Evolutionary conservation across 92 coral and sea anemone species (phyloP), one percentile per base, ranked within the genome.

Genomic region (Virgularia gustaviana): DNA sequence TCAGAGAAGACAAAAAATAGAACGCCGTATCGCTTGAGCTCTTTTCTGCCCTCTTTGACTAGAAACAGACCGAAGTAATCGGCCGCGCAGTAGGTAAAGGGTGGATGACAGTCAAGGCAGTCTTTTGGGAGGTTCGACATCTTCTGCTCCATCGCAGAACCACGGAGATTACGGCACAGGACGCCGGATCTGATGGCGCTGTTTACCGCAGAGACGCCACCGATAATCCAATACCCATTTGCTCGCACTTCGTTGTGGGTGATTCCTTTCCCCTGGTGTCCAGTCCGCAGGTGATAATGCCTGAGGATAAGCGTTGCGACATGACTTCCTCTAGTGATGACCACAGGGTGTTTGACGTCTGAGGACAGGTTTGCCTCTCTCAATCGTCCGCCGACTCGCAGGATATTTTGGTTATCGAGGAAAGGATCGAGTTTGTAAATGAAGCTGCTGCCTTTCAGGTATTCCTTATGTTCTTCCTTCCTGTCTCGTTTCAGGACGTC

Each of bases 341-440:
- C 28, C 1, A 51, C 28, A 2, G 24, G 2, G 12, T 1, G 28
- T 10, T 51, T 51, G 12, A 22, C 29, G 28, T 51, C 28, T 32
- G 22, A 27, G 57, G 6, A 22, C 12, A 51, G 57, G 28, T 51
- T 51, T 9, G 57, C 57, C 28, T 32, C 28, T 2, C 57, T 27
- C 8, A 51, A 51, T 22, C 57, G 55, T 16, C 55, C 55, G 23
- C 55, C 55, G n/a, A 47, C 55, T 47, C 55, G n/a, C 16, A 47
- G 55, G 1, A 51, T 51, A 20, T 32, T 32, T 4, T 51, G 3
- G 1, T 51, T 15, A 32, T 51, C 28, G 1, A 81, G 8, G 49
- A 81, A 75, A 31, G 85, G 85, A 62, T 81, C 76, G 18, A 81
- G 66, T 49, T 74, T 81, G 27, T 44, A 56, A 10, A 81, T 76